Base-by-base conservation (phyloP, 1,140 invertebrate species). In the Pinna nobilis region DNA sequence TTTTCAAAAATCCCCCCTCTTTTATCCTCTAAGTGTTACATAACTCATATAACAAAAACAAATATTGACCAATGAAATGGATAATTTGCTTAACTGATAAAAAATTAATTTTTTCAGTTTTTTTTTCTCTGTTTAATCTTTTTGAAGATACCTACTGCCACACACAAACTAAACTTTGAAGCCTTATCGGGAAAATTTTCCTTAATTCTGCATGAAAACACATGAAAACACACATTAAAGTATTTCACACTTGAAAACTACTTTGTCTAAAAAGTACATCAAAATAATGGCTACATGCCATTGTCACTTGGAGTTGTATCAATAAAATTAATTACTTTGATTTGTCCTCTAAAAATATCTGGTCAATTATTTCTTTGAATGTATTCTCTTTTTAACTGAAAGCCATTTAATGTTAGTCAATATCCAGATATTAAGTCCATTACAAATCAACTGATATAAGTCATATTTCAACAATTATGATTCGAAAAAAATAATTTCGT, bases 331-430 rank as follows among this genome's bases (percentile, higher is more conserved):
- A 61, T 41, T 61, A 35, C 25, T 41, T 25, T 37, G 37, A 61
- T 61, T 61, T 61, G 59, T 61, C 59, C 23, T 44, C 59, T 41
- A 44, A 44, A 61, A 61, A 61, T 41, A 61, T 61, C 59, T 61
- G 59, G 44, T 37, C 59, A 61, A 61, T 61, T 61, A 61, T 28
- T 41, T 41, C 59, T 23, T 61, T 61, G 59, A 61, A 61, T 25
- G 33, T 53, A 11, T 44, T 61, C 44, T 61, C 32, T 61, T 61
- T n/a, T 37, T 28, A 25, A 57, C 33, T 25, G 59, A 61, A 28
- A 35, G 59, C 59, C 59, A 61, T 61, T 61, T 61, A 61, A 61
- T 61, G 33, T 61, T 20, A 25, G 59, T 61, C 59, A 37, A 61
- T 61, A 61, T 28, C 4, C 13, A 35, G 25, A 61, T 37, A 61